Evolutionary conservation across 2,113 vertebrate species (phyloP).

Genomic region (Vicugna pacos): DNA sequence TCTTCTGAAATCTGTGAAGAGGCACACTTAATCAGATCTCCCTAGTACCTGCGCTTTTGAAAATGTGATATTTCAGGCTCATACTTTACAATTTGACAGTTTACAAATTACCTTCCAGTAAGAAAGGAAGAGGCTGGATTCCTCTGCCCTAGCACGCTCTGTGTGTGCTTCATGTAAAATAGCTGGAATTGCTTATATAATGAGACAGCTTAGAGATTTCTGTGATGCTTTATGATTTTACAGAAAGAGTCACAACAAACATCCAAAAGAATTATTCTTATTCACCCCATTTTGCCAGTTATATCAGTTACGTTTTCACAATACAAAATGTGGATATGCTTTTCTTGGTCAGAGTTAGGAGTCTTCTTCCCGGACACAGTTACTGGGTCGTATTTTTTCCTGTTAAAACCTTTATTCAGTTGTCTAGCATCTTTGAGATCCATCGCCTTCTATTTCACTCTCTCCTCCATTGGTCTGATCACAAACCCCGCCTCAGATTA

Average conservation of each 20-base stretch:
- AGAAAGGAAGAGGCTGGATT: neutral
- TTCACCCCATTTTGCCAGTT: neutral
- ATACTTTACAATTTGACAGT: constrained; percentile 29
- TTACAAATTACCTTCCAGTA: constrained; percentile 50
- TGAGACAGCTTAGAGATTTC: neutral
- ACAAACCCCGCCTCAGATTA: neutral
- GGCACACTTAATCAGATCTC: neutral
- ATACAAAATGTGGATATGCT: neutral
- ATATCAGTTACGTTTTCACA: constrained; percentile 6
- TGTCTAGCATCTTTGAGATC: neutral
- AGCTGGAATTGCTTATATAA: neutral
- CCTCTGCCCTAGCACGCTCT: neutral
- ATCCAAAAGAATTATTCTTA: neutral
- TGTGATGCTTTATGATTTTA: neutral
- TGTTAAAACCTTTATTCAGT: neutral
- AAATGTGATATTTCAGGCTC: constrained; percentile 22
- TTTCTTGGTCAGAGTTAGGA: neutral
- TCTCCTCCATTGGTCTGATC: neutral
- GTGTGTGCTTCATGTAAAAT: neutral
- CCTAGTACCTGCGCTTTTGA: constrained; percentile 11
- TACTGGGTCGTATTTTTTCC: neutral
- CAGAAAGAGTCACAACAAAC: constrained; percentile 26
- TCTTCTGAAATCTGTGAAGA: constrained; percentile 15
- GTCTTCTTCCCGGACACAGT: neutral
- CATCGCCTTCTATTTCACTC: neutral